Evolutionary conservation across 1,140 invertebrate genomes (phyloP).

Genomic region (Chionoecetes opilio): DNA sequence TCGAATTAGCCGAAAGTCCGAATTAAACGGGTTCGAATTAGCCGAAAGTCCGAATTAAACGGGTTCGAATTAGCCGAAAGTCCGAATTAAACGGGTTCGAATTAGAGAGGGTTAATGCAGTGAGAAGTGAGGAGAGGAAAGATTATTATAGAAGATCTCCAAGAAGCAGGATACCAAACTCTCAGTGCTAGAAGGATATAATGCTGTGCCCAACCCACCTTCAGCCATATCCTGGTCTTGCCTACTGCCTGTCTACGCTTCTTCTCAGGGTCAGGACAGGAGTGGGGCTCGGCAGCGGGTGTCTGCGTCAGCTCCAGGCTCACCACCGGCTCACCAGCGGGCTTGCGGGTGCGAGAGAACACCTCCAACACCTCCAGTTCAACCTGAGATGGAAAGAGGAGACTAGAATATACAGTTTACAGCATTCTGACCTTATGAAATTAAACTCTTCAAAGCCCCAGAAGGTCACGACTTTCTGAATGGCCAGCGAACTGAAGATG

Average conservation of each 20-base stretch:
- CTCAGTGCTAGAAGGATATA: background rate
- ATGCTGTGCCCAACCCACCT: constrained; percentile 33
- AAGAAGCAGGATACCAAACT: too few relatives aligned
- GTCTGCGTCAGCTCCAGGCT: constrained; percentile 62
- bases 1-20: too few relatives aligned
- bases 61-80: too few relatives aligned
- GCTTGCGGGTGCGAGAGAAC: constrained; percentile 60
- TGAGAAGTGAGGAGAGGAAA: background rate
- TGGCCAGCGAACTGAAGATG: too few relatives aligned
- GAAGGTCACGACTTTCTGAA: too few relatives aligned
- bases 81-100: too few relatives aligned
- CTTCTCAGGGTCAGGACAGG: constrained; percentile 60
- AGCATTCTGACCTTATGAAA: too few relatives aligned
- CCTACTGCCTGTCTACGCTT: constrained; percentile 48
- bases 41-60: too few relatives aligned
- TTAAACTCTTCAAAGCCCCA: too few relatives aligned
- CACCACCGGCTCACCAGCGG: constrained; percentile 64
- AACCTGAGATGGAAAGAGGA: constrained; percentile 30
- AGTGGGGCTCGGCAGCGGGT: background rate
- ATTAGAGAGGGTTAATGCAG: too few relatives aligned
- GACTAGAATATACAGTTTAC: too few relatives aligned
- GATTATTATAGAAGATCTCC: background rate
- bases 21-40: too few relatives aligned
- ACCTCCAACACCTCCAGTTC: constrained; percentile 65
- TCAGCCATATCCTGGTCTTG: constrained; percentile 51